These are phyloP conservation scores for Sceloporus undulatus DNA, from an alignment of 2,113 vertebrate genomes.

Conservation along the genomic window DNA sequence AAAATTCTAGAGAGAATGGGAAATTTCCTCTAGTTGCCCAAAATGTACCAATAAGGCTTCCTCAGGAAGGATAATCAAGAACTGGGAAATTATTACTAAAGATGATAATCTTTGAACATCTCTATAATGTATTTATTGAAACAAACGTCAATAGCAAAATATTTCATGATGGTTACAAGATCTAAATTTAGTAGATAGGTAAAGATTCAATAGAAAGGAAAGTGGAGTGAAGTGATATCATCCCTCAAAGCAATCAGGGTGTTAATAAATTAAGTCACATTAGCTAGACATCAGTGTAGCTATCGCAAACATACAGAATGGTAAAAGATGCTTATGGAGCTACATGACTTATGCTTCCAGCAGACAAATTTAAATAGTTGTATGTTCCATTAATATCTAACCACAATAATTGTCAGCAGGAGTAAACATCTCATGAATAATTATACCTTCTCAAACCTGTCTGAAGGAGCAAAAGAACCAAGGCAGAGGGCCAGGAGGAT, in stretches of 20 bases:
- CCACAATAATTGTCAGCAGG: too few species aligned
- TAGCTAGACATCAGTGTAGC: background rate
- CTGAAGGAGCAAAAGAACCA: slow-evolving; percentile 92
- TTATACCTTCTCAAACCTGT: slow-evolving; percentile 86
- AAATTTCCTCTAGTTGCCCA: background rate
- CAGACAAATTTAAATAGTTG: background rate
- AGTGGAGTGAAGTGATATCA: too few species aligned
- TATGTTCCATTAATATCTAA: slow-evolving; percentile 1
- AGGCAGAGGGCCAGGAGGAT: slow-evolving; percentile 94
- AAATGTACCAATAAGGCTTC: background rate
- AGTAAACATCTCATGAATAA: background rate
- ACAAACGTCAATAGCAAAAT: background rate
- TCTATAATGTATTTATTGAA: background rate
- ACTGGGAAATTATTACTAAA: background rate
- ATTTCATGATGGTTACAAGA: background rate
- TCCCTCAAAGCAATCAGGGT: background rate
- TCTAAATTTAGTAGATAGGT: background rate
- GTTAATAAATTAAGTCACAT: background rate
- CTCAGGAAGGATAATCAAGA: background rate
- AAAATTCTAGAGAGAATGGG: background rate
- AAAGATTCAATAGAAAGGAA: background rate
- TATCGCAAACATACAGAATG: background rate
- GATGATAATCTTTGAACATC: background rate
- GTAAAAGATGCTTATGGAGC: background rate
- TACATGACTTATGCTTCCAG: background rate